Evolutionary conservation across 2,888 invertebrate genomes (phyloP).

Genomic region (Lymantria monacha): DNA sequence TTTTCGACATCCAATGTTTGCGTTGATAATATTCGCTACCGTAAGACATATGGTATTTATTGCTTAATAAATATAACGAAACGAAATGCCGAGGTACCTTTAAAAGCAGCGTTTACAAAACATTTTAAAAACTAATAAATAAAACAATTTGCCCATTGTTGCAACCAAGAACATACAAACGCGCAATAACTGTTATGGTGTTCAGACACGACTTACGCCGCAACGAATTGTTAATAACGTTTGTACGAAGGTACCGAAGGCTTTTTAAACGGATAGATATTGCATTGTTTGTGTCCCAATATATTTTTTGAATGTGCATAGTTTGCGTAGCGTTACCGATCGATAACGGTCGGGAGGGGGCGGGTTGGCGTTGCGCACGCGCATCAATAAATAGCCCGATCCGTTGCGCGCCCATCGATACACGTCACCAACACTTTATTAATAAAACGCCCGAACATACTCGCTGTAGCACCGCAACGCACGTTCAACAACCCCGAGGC

Average conservation of each 20-base stretch:
- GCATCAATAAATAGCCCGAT: slow-evolving; percentile 75
- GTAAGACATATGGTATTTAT: too few species aligned
- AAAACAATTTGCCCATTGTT: slow-evolving; percentile 27
- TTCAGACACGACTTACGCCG: slow-evolving; percentile 36
- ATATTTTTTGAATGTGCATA: slow-evolving; percentile 14
- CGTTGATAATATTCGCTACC: too few species aligned
- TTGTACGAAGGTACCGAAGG: slow-evolving; percentile 25
- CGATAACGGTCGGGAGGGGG: slow-evolving; percentile 50
- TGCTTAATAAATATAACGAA: too few species aligned
- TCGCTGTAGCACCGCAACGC: slow-evolving; percentile 48
- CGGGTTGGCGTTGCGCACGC: slow-evolving; percentile 52
- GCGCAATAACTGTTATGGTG: slow-evolving; percentile 36
- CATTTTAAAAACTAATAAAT: slow-evolving; percentile 22
- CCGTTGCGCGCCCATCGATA: slow-evolving; percentile 66
- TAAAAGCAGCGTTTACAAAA: background rate
- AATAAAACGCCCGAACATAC: slow-evolving; percentile 71
- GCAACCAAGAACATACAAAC: slow-evolving; percentile 30
- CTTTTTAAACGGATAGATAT: slow-evolving; percentile 24
- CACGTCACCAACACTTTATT: slow-evolving; percentile 77
- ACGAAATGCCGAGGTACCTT: too few species aligned
- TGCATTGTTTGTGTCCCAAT: slow-evolving; percentile 23
- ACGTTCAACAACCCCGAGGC: slow-evolving; percentile 74
- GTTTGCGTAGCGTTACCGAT: slow-evolving; percentile 19
- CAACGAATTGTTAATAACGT: slow-evolving; percentile 40
- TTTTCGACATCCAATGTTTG: too few species aligned